These are phyloP conservation scores for Pristionchus arcanus DNA, from an alignment of 2,888 invertebrate species.

Conservation along the genomic window DNA sequence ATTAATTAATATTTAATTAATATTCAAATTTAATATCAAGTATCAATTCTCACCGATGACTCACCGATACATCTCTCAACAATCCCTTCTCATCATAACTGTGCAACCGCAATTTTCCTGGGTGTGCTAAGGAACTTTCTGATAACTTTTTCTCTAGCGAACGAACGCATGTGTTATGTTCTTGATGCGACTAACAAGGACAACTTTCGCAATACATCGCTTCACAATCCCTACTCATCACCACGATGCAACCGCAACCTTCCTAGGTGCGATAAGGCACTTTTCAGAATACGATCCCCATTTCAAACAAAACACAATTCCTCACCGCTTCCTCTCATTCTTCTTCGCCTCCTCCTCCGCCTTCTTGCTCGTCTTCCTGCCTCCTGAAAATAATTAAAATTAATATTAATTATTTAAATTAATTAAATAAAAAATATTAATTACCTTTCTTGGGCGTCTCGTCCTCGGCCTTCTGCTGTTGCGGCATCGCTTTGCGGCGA, in stretches of 20 bases:
- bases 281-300: too few species aligned
- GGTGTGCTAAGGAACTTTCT: neutral
- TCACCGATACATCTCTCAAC: neutral
- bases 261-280: neutral
- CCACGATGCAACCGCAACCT: neutral
- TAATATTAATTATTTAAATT: too few species aligned
- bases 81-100: neutral
- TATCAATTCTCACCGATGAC: neutral
- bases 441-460: neutral
- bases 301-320: neutral
- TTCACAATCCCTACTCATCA: too few species aligned
- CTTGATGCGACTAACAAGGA: too few species aligned
- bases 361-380: slow-evolving; percentile 13
- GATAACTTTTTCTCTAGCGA: too few species aligned
- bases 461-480: neutral
- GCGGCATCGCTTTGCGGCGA: neutral
- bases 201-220: too few species aligned
- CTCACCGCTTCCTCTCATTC: slow-evolving; percentile 34
- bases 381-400: neutral
- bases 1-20: neutral
- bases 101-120: neutral
- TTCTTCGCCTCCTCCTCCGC: neutral
- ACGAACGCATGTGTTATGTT: too few species aligned
- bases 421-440: neutral
- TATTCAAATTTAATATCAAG: too few species aligned